These are phyloP conservation scores for Volucella inanis DNA, from an alignment of 2,888 invertebrate genomes.

Conservation along the genomic window DNA sequence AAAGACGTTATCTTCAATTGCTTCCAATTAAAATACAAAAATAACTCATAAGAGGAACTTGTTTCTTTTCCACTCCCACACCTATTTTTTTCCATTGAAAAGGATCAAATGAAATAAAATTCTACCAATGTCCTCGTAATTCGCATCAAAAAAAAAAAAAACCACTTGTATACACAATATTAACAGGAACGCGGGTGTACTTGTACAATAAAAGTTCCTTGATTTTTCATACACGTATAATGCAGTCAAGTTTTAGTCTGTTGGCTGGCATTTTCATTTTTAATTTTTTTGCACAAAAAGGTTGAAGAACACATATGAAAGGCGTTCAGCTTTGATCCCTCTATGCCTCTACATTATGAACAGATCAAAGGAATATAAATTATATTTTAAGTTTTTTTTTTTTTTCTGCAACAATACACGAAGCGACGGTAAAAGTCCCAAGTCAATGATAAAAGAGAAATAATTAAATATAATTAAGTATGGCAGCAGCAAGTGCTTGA, in stretches of 20 bases:
- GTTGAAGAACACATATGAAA: slow-evolving; percentile 10
- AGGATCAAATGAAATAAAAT: slow-evolving; percentile 20
- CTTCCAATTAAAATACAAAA: slow-evolving; percentile 33
- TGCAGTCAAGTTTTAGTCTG: slow-evolving; percentile 34
- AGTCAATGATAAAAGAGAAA: slow-evolving; percentile 42
- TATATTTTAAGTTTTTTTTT: slow-evolving; percentile 24
- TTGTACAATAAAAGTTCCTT: slow-evolving; percentile 25
- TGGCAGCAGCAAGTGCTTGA: slow-evolving; percentile 33
- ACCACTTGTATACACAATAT: slow-evolving; percentile 26
- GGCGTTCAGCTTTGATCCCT: slow-evolving; percentile 69
- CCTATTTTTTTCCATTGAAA: slow-evolving; percentile 4
- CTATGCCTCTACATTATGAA: slow-evolving; percentile 36
- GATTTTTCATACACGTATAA: slow-evolving; percentile 4
- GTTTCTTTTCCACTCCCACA: no score
- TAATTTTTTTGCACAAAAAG: slow-evolving; percentile 8
- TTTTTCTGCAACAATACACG: slow-evolving; percentile 3
- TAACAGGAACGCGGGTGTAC: neutral
- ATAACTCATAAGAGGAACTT: neutral
- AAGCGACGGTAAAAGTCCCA: slow-evolving; percentile 6
- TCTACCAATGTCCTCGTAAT: slow-evolving; percentile 32
- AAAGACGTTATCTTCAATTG: slow-evolving; percentile 1
- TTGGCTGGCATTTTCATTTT: neutral
- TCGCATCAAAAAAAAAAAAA: slow-evolving; percentile 40
- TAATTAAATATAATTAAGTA: slow-evolving; percentile 51
- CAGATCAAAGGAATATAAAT: slow-evolving; percentile 61